Percentiles rank a stretch among this genome's conserved stretches.
Evolutionary conservation across 1,140 invertebrate genomes (phyloP).

Genomic region (Littorina saxatilis): DNA sequence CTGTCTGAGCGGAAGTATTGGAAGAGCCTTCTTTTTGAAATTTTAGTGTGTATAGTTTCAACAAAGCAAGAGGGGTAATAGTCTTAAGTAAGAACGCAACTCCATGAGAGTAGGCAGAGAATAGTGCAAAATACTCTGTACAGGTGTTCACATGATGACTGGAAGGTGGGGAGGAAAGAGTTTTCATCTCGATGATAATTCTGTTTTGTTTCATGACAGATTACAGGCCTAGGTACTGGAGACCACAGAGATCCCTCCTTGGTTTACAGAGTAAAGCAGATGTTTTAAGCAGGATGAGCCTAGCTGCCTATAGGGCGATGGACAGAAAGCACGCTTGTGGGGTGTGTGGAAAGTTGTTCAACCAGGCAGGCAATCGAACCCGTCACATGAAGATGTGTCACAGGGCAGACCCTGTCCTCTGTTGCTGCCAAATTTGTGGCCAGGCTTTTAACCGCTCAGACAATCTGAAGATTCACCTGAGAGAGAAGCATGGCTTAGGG

Average conservation of each 20-base stretch:
- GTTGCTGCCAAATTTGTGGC: background rate
- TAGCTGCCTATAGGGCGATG: background rate
- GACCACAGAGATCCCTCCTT: background rate
- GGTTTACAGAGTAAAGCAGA: constrained; percentile 18
- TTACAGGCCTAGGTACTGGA: constrained; percentile 10
- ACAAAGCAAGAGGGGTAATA: too few relatives aligned
- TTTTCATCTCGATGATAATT: background rate
- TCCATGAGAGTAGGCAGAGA: too few relatives aligned
- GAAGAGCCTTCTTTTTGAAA: too few relatives aligned
- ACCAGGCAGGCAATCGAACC: constrained; percentile 14
- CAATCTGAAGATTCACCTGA: constrained; percentile 3
- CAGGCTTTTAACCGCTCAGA: constrained; percentile 20
- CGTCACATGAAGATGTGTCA: constrained; percentile 13
- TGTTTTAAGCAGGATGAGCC: background rate
- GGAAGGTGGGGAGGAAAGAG: too few relatives aligned
- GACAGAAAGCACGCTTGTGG: background rate
- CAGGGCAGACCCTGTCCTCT: background rate
- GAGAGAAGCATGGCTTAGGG: constrained; percentile 32
- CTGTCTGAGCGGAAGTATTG: too few relatives aligned
- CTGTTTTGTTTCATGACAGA: background rate
- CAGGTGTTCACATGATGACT: too few relatives aligned
- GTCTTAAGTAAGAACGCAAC: too few relatives aligned
- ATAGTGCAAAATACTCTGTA: too few relatives aligned
- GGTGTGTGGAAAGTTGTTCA: constrained; percentile 18
- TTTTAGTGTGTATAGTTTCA: too few relatives aligned